phyloP scores from a whole-genome alignment of 2,888 invertebrate species.

The Euspilapteryx auroguttella region DNA sequence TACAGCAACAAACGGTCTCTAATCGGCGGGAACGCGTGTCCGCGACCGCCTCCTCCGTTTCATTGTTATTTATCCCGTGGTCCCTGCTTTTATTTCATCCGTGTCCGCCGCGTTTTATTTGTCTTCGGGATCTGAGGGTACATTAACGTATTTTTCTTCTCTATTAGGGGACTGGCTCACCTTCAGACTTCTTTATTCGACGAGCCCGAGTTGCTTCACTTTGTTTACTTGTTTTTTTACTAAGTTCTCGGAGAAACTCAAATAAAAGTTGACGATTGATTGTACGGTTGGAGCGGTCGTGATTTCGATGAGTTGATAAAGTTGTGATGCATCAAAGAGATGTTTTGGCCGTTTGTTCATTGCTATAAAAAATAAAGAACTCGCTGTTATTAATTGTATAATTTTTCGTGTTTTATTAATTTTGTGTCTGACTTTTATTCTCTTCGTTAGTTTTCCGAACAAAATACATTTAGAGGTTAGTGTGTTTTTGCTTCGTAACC shows the following conservation, averaged over 20 bases:
- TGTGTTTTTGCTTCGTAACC: too few species aligned
- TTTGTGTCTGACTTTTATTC: too few species aligned
- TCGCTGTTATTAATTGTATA: too few species aligned
- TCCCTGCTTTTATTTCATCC: conserved; percentile 51
- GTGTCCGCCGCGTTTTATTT: conserved; percentile 53
- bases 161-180: conserved; percentile 52
- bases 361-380: too few species aligned
- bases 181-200: conserved; percentile 45
- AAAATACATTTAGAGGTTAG: too few species aligned
- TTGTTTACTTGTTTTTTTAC: conserved; percentile 52
- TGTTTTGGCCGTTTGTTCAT: too few species aligned
- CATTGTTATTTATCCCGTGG: conserved; percentile 53
- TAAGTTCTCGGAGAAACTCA: conserved; percentile 43
- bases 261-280: conserved; percentile 59
- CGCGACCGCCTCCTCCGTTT: conserved; percentile 15
- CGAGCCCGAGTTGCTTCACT: conserved; percentile 30
- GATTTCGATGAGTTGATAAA: conserved; percentile 26
- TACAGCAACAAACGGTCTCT: too few species aligned
- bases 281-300: conserved; percentile 37
- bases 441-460: too few species aligned
- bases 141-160: conserved; percentile 62
- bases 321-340: conserved; percentile 30
- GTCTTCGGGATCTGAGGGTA: conserved; percentile 56
- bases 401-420: too few species aligned
- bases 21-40: too few species aligned